phyloP scores from a whole-genome alignment of 1,140 invertebrate species.

The Anastrepha ludens region DNA sequence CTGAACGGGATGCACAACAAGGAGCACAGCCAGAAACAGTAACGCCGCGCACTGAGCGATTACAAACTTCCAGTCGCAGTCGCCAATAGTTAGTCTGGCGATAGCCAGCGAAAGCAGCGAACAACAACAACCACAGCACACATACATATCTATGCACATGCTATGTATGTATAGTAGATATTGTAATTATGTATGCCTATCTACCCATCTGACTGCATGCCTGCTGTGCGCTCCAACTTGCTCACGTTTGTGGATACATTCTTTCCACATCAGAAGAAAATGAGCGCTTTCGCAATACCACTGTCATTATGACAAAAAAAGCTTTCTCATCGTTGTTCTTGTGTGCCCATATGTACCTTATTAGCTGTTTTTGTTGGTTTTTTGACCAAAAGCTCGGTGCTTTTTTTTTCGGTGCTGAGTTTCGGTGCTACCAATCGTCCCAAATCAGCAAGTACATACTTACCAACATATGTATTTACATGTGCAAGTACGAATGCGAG shows the following conservation, averaged over 20 bases:
- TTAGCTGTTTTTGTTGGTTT: background rate
- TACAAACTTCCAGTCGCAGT: constrained; percentile 45
- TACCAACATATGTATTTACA: background rate
- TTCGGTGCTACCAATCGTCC: background rate
- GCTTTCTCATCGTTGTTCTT: constrained; percentile 1
- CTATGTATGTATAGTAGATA: background rate
- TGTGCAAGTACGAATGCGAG: background rate
- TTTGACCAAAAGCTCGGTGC: constrained; percentile 43
- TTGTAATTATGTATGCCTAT: too few species aligned
- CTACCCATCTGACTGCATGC: background rate
- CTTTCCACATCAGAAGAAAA: background rate
- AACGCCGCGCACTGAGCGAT: background rate
- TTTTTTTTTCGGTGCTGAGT: too few species aligned
- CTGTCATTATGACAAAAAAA: background rate
- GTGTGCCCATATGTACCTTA: background rate
- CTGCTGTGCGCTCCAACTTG: constrained; percentile 14
- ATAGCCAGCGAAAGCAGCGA: background rate
- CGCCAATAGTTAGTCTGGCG: background rate
- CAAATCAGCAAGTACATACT: constrained; percentile 2
- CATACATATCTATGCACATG: background rate
- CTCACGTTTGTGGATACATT: constrained; percentile 32
- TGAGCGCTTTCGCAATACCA: constrained; percentile 42
- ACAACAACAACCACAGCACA: background rate
- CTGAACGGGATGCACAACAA: background rate
- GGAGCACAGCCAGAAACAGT: constrained; percentile 34